Percentiles rank a stretch among this genome's conserved stretches.
Evolutionary conservation across 2,797 vertebrate genomes (phyloP).

Genomic region (Glossophaga mutica): DNA sequence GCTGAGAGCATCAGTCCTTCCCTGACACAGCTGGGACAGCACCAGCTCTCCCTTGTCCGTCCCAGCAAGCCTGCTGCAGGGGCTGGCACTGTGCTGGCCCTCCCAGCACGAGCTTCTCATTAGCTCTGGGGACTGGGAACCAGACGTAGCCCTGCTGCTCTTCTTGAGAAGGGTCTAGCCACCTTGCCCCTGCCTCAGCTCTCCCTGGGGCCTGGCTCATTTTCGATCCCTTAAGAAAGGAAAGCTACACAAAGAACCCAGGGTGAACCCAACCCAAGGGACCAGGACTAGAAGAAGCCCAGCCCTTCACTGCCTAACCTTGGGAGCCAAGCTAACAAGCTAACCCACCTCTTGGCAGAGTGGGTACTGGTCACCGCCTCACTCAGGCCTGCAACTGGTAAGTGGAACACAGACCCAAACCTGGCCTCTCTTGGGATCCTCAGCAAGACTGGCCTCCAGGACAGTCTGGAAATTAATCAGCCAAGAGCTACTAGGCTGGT

Average conservation of each 20-base stretch:
- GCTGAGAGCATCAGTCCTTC: not conserved
- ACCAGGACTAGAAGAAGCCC: not conserved
- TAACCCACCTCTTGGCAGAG: not conserved
- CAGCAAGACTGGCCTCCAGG: not conserved
- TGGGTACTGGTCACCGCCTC: not conserved
- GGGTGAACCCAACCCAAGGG: not conserved
- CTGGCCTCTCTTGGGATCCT: not conserved
- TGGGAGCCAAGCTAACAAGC: not conserved
- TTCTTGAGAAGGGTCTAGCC: not conserved
- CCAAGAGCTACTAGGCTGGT: not conserved
- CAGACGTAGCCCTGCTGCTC: not conserved
- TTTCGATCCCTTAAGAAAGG: not conserved
- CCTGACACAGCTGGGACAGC: not conserved
- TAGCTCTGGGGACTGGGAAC: not conserved
- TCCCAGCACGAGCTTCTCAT: not conserved
- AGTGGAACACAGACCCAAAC: constrained; percentile 24
- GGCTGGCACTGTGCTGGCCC: not conserved
- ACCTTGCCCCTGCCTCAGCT: not conserved
- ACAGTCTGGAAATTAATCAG: constrained; percentile 26
- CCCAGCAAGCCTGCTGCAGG: not conserved
- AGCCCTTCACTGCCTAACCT: not conserved
- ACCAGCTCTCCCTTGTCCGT: not conserved
- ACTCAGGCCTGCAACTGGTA: not conserved
- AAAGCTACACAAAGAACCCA: not conserved
- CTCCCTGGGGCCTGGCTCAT: not conserved